phyloP scores from a whole-genome alignment of 2,888 invertebrate species.

The Conchocele bisecta region DNA sequence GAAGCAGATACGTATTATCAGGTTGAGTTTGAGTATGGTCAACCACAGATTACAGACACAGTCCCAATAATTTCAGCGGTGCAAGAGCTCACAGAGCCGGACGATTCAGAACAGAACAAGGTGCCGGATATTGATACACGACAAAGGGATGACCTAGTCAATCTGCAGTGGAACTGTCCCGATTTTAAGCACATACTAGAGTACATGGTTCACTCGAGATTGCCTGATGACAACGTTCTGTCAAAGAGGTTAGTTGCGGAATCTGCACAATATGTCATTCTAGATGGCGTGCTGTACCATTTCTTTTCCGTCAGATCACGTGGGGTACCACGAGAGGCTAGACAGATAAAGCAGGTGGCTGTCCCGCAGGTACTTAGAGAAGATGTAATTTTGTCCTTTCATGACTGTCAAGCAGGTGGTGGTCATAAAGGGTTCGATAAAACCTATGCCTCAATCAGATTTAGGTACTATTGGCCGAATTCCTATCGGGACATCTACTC shows the following conservation, averaged over 20 bases:
- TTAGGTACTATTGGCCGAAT: slow-evolving; percentile 43
- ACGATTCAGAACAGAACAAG: not conserved
- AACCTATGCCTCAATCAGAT: slow-evolving; percentile 29
- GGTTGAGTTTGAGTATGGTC: not conserved
- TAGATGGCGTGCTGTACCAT: slow-evolving; percentile 17
- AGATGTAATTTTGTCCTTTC: slow-evolving; percentile 27
- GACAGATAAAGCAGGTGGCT: slow-evolving; percentile 14
- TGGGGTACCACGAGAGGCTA: not conserved
- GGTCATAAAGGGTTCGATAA: slow-evolving; percentile 36
- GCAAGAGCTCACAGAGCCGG: slow-evolving; percentile 1
- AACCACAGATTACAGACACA: not conserved
- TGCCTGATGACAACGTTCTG: slow-evolving; percentile 2
- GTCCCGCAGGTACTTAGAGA: slow-evolving; percentile 16
- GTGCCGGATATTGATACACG: not conserved
- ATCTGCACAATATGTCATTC: slow-evolving; percentile 28
- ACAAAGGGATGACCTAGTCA: not conserved
- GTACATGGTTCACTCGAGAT: slow-evolving; percentile 10
- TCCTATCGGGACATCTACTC: slow-evolving; percentile 46
- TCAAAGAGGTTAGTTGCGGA: not conserved
- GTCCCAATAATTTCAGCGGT: slow-evolving; percentile 4
- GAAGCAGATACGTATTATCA: no score
- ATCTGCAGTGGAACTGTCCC: slow-evolving; percentile 21
- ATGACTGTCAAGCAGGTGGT: slow-evolving; percentile 31
- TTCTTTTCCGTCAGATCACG: slow-evolving; percentile 10
- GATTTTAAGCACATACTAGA: slow-evolving; percentile 13